phyloP scores from a whole-genome alignment of 2,888 invertebrate species.

The Dermolepida albohirtum region DNA sequence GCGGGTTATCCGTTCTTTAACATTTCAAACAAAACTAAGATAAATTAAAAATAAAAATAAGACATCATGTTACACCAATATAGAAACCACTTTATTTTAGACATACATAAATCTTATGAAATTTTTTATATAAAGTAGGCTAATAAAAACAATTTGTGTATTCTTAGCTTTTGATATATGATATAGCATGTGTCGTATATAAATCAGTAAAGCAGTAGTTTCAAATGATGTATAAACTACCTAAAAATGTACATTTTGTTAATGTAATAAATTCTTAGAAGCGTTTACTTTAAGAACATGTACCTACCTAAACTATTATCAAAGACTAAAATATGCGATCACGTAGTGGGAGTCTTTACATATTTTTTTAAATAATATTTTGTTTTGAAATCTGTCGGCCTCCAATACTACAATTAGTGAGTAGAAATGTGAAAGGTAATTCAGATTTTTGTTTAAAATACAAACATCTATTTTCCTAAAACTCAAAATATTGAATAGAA shows the following conservation, averaged over 20 bases:
- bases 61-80: neutral
- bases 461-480: no score
- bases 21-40: no score
- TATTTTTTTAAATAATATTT: no score
- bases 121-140: constrained; percentile 3
- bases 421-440: no score
- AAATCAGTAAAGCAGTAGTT: constrained; percentile 30
- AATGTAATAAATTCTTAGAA: constrained; percentile 26
- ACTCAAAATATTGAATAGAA: no score
- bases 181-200: constrained; percentile 8
- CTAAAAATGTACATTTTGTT: constrained; percentile 26
- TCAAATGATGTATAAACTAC: constrained; percentile 28
- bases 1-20: no score
- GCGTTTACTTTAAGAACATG: constrained; percentile 20
- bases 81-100: constrained; percentile 4
- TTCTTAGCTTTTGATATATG: constrained; percentile 22
- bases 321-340: neutral
- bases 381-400: no score
- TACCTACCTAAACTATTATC: constrained; percentile 13
- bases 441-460: no score
- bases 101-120: constrained; percentile 20
- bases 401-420: no score
- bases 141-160: constrained; percentile 10
- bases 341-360: no score
- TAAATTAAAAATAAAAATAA: no score